Conservation (phyloP, 2,888 invertebrate species). For the Eupithecia centaureata region DNA sequence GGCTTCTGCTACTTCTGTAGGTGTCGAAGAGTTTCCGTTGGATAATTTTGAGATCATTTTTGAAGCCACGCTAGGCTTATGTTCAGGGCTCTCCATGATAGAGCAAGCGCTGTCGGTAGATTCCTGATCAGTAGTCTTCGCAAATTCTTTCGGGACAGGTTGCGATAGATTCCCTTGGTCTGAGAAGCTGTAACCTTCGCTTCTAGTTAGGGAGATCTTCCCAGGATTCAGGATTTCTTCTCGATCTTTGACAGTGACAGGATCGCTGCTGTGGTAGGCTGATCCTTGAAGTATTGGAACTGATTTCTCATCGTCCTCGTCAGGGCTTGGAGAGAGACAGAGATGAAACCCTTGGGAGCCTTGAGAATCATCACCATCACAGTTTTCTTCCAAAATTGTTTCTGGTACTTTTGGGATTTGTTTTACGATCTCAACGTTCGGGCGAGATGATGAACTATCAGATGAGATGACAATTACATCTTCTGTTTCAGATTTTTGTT, state of each 20-base stretch:
- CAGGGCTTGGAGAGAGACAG: constrained; percentile 66
- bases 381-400: constrained; percentile 63
- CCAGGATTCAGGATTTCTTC: constrained; percentile 59
- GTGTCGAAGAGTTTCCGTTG: constrained; percentile 78
- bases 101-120: constrained; percentile 75
- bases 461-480: constrained; percentile 13
- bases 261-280: constrained; percentile 66
- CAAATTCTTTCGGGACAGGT: constrained; percentile 55
- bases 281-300: constrained; percentile 16
- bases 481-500: constrained; percentile 20
- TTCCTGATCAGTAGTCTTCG: constrained; percentile 73
- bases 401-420: constrained; percentile 63
- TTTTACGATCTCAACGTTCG: constrained; percentile 60
- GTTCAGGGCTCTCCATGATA: constrained; percentile 71
- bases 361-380: constrained; percentile 74
- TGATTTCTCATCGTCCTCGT: constrained; percentile 48
- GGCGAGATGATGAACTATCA: constrained; percentile 39
- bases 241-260: constrained; percentile 60
- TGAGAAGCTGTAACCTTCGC: constrained; percentile 66
- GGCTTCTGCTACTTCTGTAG: constrained; percentile 60
- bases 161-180: constrained; percentile 64
- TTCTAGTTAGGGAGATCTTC: constrained; percentile 59
- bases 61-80: constrained; percentile 65
- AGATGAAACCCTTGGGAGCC: constrained; percentile 75
- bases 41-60: constrained; percentile 78